phyloP scores from a whole-genome alignment of 2,888 invertebrate species.

The Liopterus haemorrhoidalis region DNA sequence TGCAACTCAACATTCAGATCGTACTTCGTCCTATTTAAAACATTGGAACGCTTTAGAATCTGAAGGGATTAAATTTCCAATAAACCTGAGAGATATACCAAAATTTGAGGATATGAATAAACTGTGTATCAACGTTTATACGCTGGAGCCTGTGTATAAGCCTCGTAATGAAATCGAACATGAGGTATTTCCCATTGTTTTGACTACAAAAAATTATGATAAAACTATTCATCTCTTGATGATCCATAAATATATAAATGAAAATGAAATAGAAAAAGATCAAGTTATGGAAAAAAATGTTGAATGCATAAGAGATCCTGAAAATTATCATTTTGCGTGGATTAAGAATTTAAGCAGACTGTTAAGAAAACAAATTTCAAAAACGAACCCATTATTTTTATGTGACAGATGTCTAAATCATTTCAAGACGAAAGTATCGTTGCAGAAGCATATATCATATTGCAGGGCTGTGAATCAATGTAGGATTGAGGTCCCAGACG shows the following conservation, averaged over 20 bases:
- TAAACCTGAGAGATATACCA: slow-evolving; percentile 17
- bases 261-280: slow-evolving; percentile 8
- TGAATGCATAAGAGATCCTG: neutral
- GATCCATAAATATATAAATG: slow-evolving; percentile 7
- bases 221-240: slow-evolving; percentile 23
- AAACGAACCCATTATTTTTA: neutral
- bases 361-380: neutral
- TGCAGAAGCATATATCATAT: no score
- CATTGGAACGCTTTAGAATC: slow-evolving; percentile 25
- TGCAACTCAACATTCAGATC: slow-evolving; percentile 9
- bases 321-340: neutral
- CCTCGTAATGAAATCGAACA: slow-evolving; percentile 9
- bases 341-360: neutral
- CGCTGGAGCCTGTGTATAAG: no score
- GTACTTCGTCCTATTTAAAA: slow-evolving; percentile 25
- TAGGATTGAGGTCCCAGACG: neutral
- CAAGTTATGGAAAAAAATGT: slow-evolving; percentile 2
- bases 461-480: no score
- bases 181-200: slow-evolving; percentile 25
- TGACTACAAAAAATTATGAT: slow-evolving; percentile 19
- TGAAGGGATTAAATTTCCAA: slow-evolving; percentile 26
- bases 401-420: no score
- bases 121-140: slow-evolving; percentile 28
- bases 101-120: slow-evolving; percentile 27
- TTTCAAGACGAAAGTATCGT: no score